These are phyloP conservation scores for Myotis planiceps DNA, from an alignment of 2,797 vertebrate genomes.

Conservation along the genomic window DNA sequence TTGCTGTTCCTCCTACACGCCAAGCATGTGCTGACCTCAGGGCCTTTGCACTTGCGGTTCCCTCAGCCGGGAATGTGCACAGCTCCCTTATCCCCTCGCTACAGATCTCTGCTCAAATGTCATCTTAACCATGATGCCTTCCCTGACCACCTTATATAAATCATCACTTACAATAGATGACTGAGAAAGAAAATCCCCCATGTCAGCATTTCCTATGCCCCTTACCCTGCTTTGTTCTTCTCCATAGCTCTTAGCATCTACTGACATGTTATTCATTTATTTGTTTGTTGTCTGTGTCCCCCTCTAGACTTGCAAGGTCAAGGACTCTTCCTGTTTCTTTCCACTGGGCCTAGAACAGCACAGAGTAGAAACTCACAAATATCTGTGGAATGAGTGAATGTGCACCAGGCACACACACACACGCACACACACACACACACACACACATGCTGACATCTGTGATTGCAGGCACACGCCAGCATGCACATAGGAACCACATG, in stretches of 20 bases:
- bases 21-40: neutral
- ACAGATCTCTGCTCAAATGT: neutral
- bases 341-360: neutral
- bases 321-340: neutral
- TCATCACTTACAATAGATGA: neutral
- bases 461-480: neutral
- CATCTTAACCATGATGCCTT: neutral
- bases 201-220: neutral
- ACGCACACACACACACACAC: accelerated
- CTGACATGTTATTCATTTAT: neutral
- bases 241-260: neutral
- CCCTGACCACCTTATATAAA: neutral
- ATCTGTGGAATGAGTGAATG: neutral
- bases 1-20: neutral
- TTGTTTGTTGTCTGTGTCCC: neutral
- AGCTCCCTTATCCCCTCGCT: neutral
- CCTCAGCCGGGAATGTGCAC: neutral
- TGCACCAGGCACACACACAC: neutral
- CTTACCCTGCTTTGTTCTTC: neutral
- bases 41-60: neutral
- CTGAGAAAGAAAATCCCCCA: neutral
- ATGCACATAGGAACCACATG: neutral
- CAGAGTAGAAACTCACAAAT: neutral
- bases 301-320: neutral
- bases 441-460: accelerated